Conservation (phyloP, 2,888 invertebrate species). For the Merodon equestris region DNA sequence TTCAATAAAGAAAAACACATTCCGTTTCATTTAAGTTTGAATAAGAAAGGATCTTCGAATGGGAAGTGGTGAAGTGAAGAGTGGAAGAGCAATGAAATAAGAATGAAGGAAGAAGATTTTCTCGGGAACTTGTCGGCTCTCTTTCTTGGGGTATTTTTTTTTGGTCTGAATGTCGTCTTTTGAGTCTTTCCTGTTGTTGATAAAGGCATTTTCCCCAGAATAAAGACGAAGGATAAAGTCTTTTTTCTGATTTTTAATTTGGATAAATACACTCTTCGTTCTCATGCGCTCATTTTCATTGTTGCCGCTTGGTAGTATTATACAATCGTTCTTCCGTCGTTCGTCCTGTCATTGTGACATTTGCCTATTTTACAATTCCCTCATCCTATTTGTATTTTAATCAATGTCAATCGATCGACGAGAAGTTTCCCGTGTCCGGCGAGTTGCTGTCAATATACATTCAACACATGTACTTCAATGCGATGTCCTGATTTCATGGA, state of each 20-base stretch:
- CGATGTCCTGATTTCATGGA: constrained; percentile 32
- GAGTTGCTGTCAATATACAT: too few relatives aligned
- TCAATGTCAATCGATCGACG: constrained; percentile 49
- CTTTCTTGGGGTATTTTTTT: constrained; percentile 1
- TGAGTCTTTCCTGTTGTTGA: background rate
- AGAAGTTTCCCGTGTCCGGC: constrained; percentile 35
- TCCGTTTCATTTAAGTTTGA: constrained; percentile 41
- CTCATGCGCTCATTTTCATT: constrained; percentile 21
- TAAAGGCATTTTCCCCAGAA: constrained; percentile 39
- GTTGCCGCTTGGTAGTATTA: too few relatives aligned
- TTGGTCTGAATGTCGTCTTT: too few relatives aligned
- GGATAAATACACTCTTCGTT: constrained; percentile 45
- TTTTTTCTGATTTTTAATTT: constrained; percentile 36
- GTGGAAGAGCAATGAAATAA: background rate
- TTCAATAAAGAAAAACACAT: constrained; percentile 50
- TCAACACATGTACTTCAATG: constrained; percentile 51
- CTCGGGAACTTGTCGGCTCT: constrained; percentile 4
- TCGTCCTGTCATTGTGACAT: background rate
- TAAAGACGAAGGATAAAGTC: background rate
- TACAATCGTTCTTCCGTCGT: too few relatives aligned
- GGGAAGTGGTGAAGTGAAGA: too few relatives aligned
- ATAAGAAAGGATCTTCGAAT: background rate
- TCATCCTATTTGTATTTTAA: constrained; percentile 25
- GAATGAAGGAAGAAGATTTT: constrained; percentile 4
- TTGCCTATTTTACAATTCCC: background rate